Conservation (phyloP, 35 echinoderm and acorn worm genomes). For the Ophioderma brevispina region DNA sequence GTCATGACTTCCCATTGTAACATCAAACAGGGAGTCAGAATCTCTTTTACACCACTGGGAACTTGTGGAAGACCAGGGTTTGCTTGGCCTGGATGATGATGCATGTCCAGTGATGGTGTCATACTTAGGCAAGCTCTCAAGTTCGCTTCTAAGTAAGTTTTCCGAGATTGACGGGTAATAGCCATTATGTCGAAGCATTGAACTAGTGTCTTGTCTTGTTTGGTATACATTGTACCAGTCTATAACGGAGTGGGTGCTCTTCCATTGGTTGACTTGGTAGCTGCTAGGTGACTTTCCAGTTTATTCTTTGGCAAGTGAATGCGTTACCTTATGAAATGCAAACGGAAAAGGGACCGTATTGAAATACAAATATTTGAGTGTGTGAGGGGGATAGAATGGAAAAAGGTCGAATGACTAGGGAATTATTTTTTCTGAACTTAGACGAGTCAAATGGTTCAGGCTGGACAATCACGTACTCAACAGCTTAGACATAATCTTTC, state of each 20-base stretch:
- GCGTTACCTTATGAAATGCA: too few species aligned
- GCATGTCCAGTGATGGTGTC: neutral
- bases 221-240: slow-evolving; percentile 16
- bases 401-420: too few species aligned
- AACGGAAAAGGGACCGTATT: too few species aligned
- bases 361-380: too few species aligned
- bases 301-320: too few species aligned
- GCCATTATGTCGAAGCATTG: slow-evolving; percentile 8
- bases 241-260: slow-evolving; percentile 12
- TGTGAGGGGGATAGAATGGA: too few species aligned
- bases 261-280: slow-evolving; percentile 16
- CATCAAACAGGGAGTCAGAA: neutral
- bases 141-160: neutral
- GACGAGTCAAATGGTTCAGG: too few species aligned
- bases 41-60: neutral
- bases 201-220: neutral
- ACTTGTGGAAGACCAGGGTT: neutral
- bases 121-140: neutral
- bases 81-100: neutral
- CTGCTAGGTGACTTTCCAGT: neutral
- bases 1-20: neutral
- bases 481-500: too few species aligned
- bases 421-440: too few species aligned
- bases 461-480: too few species aligned
- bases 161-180: neutral